Evolutionary conservation across 2,113 vertebrate genomes (phyloP).

Genomic region (Hippocampus abdominalis): DNA sequence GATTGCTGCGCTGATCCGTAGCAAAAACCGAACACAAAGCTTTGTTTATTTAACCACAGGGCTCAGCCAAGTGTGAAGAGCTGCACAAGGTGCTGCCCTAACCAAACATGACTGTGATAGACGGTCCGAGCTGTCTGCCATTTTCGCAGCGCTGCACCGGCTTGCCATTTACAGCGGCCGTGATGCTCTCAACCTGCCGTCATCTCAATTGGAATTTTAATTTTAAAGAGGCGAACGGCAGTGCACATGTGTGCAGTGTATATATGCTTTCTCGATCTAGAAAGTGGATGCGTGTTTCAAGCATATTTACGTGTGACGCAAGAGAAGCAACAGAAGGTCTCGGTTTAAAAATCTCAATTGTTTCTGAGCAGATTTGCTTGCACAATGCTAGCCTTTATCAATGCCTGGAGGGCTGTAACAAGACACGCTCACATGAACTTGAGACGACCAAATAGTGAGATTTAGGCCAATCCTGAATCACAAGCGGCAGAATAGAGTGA

Average conservation of each 20-base stretch:
- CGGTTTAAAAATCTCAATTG: slow-evolving; percentile 57
- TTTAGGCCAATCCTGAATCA: background rate
- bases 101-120: slow-evolving; percentile 51
- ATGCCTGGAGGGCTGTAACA: slow-evolving; percentile 55
- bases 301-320: slow-evolving; percentile 18
- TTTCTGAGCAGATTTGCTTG: slow-evolving; percentile 60
- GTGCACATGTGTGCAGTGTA: slow-evolving; percentile 8
- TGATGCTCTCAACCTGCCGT: slow-evolving; percentile 3
- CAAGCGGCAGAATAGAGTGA: background rate
- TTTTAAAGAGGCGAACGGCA: background rate
- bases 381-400: slow-evolving; percentile 63
- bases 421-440: slow-evolving; percentile 58
- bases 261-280: slow-evolving; percentile 1
- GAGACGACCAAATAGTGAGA: slow-evolving; percentile 38
- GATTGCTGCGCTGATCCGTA: slow-evolving; percentile 38
- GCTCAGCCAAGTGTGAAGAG: slow-evolving; percentile 50
- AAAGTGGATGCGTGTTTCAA: background rate
- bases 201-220: background rate
- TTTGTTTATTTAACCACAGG: slow-evolving; percentile 62
- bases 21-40: slow-evolving; percentile 36
- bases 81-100: slow-evolving; percentile 44
- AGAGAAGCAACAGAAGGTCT: slow-evolving; percentile 12
- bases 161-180: background rate
- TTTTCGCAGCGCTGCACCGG: slow-evolving; percentile 19
- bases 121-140: slow-evolving; percentile 31